A percentile compares a stretch with the other conserved stretches of the same genome.
Evolutionary conservation across 2,113 vertebrate species (phyloP).

Genomic region (Microtus montanus): DNA sequence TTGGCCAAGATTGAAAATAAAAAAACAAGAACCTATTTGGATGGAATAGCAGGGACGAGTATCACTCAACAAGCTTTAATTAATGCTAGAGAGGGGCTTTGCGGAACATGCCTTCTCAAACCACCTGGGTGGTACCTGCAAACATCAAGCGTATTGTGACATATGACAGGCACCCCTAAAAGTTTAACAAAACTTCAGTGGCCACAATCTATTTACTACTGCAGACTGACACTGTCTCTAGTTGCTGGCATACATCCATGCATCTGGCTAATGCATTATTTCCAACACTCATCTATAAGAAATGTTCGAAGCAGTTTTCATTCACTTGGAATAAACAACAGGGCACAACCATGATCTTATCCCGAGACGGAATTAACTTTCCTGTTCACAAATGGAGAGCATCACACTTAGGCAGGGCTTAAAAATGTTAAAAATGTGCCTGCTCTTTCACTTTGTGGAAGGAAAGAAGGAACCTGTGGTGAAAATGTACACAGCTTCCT

Average conservation of each 20-base stretch:
- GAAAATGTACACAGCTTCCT: neutral
- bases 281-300: neutral
- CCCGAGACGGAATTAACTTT: neutral
- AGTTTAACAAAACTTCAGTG: neutral
- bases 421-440: neutral
- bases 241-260: neutral
- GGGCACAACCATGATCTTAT: neutral
- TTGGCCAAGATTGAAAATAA: neutral
- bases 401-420: neutral
- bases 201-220: neutral
- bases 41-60: neutral
- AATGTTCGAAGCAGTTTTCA: conserved; percentile 4
- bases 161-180: neutral
- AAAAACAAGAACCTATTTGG: neutral
- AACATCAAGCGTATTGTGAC: neutral
- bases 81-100: neutral
- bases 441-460: neutral
- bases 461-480: neutral
- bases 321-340: conserved; percentile 22
- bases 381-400: neutral
- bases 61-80: neutral
- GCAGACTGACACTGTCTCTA: neutral
- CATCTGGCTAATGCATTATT: conserved; percentile 32
- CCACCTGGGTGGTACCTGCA: neutral
- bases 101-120: neutral